Conservation (phyloP, 2,888 invertebrate genomes). For the Rhamnusium bicolor region DNA sequence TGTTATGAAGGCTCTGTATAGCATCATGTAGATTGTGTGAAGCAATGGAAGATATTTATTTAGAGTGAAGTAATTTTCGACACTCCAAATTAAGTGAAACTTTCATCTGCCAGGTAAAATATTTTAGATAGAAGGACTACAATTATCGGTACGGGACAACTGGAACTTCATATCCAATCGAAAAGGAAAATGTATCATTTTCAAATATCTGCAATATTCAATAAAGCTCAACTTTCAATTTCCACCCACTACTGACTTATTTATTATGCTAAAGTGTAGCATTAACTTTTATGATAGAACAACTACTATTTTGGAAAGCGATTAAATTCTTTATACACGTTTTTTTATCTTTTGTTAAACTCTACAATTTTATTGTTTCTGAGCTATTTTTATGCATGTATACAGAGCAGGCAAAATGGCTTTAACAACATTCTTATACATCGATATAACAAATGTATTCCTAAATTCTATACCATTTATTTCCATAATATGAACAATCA, state of each 20-base stretch:
- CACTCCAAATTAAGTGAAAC: no score
- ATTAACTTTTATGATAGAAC: neutral
- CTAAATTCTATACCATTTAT: slow-evolving; percentile 49
- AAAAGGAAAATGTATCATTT: no score
- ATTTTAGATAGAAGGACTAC: no score
- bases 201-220: neutral
- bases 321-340: neutral
- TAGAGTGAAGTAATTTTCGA: no score
- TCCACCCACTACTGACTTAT: neutral
- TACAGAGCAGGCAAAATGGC: slow-evolving; percentile 32
- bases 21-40: no score
- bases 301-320: neutral
- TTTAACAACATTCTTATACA: slow-evolving; percentile 36
- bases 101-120: no score
- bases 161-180: no score
- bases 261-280: neutral
- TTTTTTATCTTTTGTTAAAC: neutral
- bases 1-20: no score
- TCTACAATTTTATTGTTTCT: slow-evolving; percentile 15
- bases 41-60: no score
- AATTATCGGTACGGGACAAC: no score
- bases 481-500: slow-evolving; percentile 62
- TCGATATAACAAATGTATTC: slow-evolving; percentile 41
- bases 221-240: neutral
- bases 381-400: slow-evolving; percentile 38